Evolutionary conservation across 1,140 invertebrate genomes (phyloP).

Genomic region (Triops longicaudatus): DNA sequence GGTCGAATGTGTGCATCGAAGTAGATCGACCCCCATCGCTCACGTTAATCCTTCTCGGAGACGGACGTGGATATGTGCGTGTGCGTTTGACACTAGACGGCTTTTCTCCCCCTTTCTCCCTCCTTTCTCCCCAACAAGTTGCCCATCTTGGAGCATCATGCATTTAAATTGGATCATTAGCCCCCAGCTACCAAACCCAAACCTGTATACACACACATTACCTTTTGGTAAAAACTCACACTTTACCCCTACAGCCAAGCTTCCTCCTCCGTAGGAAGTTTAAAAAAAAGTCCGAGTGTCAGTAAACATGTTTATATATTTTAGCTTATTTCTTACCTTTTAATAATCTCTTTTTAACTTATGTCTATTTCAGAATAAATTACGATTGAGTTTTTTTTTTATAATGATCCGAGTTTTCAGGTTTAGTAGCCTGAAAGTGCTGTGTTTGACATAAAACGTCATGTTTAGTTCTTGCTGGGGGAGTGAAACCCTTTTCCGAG

Average conservation of each 20-base stretch:
- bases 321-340: too few species aligned
- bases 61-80: constrained; percentile 8
- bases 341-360: too few species aligned
- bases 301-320: too few species aligned
- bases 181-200: not conserved
- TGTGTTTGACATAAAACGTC: too few species aligned
- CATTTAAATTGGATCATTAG: constrained; percentile 15
- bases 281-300: too few species aligned
- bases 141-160: constrained; percentile 6
- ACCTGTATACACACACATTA: not conserved
- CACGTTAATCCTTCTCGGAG: constrained; percentile 11
- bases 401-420: too few species aligned
- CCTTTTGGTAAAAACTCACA: not conserved
- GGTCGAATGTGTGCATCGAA: constrained; percentile 9
- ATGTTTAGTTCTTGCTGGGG: not conserved
- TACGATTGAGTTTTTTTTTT: too few species aligned
- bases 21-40: constrained; percentile 13
- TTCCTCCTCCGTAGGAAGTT: too few species aligned
- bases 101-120: not conserved
- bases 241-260: too few species aligned
- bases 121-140: constrained; percentile 3
- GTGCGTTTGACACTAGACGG: constrained; percentile 2
- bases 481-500: not conserved
- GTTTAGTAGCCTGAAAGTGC: too few species aligned
- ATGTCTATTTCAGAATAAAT: too few species aligned